Evolutionary conservation across 2,888 invertebrate species (phyloP), one percentile per base, ranked within the genome.

Genomic region (Nemurella pictetii): DNA sequence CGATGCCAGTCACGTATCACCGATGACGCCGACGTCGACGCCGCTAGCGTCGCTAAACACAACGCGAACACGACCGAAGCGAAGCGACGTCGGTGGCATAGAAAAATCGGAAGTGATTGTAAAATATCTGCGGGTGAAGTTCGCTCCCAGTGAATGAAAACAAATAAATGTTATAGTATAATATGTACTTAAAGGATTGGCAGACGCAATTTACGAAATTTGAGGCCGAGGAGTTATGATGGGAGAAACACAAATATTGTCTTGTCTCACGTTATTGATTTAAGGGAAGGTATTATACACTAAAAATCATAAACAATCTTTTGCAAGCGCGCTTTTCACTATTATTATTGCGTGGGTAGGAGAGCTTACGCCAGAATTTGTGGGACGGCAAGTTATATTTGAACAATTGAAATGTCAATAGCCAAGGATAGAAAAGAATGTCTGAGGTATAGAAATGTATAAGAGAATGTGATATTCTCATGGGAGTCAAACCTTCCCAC

Each of bases 321-420:
- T 55, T 12, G 55, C 55, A 55, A 20, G 20, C 15, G 20, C 55
- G 55, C 55, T 55, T 55, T 20, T 55, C 55, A 55, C 9, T 55
- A 20, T 55, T 55, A 55, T 55, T 12, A 55, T 7, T 55, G 55
- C 55, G 9, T 55, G 55, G 55, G 55, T 12, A 20, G 1, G 55
- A 55, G 20, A 55, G 55, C 55, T 55, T 55, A 55, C 20, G 55
- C 55, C 5, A 55, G 55, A 55, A 55, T 55, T 55, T 55, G 55
- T 55, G 55, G 55, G 55, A 55, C 20, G 9, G 55, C 55, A 75
- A 27, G 75, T 25, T 75, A 75, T 27, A 75, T 75, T 75, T 75
- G 75, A 75, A 75, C 75, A 75, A 28, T 75, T 75, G 75, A 75
- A 75, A 75, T 75, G 28, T 75, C 75, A 75, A 75, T 75, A 75